Base-by-base conservation (phyloP, 2,797 vertebrate species). In the Pangasius djambal region DNA sequence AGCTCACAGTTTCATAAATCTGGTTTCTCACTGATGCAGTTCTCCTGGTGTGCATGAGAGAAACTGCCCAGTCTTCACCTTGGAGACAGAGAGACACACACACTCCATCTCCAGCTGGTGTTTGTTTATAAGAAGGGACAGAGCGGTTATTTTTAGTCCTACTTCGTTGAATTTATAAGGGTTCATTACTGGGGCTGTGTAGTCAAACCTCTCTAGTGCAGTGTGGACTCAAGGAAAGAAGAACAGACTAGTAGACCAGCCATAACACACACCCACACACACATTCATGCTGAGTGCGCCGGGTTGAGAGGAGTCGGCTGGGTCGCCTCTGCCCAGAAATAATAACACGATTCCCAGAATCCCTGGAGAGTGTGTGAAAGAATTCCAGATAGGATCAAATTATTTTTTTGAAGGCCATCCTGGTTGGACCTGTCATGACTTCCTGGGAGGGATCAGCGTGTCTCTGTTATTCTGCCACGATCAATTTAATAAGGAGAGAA, bases 321-420 rank as follows among this genome's bases (percentile, higher is more conserved):
- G 90, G 90, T 89, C 88, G 90, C 93, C 93, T 89, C 92, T 94
- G 92, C 92, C 92, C 92, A 94, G 91, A 94, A 94, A 94, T 94
- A 95, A 95, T 94, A 92, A 91, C 91, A 82, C 15, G 20, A 74
- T 88, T 89, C 89, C 81, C 52, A 93, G 93, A 93, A 94, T 95
- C 92, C 89, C 81, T 93, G 92, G 94, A 90, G 90, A 92, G 88
- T 93, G 90, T 93, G 92, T 93, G 93, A 93, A 92, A 92, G 88
- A 91, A 88, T 93, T 93, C 93, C 55, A 91, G 91, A 94, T 74
- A 50, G 74, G 79, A 90, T 79, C 84, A 83, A 86, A 88, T 93
- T 93, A 86, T 92, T 87, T 92, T 92, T 86, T 61, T 22, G 57
- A 34, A 89, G 85, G 52, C 57, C 40, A 22, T 63, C 13, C 13